Conservation (phyloP, 2,888 invertebrate genomes). For the Ichneumon xanthorius region DNA sequence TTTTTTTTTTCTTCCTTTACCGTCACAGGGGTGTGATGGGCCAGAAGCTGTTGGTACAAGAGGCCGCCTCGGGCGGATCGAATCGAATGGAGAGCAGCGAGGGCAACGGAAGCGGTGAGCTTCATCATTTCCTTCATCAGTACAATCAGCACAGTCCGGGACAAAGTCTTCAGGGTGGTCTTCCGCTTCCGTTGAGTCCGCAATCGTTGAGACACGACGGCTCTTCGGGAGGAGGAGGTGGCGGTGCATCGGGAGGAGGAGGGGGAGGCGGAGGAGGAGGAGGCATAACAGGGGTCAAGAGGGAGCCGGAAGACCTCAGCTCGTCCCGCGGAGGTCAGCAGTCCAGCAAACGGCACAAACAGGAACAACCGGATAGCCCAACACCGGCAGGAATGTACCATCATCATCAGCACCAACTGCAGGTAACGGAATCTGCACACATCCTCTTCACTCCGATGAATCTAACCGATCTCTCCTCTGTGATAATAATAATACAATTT, state of each 20-base stretch:
- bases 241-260: constrained; percentile 77
- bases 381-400: constrained; percentile 84
- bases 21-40: constrained; percentile 84
- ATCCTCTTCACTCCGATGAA: not conserved
- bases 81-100: constrained; percentile 83
- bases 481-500: not conserved
- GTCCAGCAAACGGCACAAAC: constrained; percentile 81
- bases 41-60: constrained; percentile 84
- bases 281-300: constrained; percentile 87
- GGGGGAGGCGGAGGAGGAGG: constrained; percentile 77
- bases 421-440: constrained; percentile 73
- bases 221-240: constrained; percentile 72
- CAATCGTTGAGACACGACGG: constrained; percentile 82
- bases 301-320: constrained; percentile 93
- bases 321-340: constrained; percentile 82
- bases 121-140: constrained; percentile 84
- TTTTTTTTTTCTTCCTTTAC: constrained; percentile 25
- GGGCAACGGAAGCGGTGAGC: constrained; percentile 85
- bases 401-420: constrained; percentile 83
- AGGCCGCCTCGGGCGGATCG: constrained; percentile 79
- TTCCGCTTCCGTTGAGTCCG: constrained; percentile 83
- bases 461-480: constrained; percentile 2
- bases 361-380: constrained; percentile 82
- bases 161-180: constrained; percentile 85
- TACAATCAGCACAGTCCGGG: constrained; percentile 84